phyloP scores from a whole-genome alignment of 2,888 invertebrate species.

The Diarsia rubi region DNA sequence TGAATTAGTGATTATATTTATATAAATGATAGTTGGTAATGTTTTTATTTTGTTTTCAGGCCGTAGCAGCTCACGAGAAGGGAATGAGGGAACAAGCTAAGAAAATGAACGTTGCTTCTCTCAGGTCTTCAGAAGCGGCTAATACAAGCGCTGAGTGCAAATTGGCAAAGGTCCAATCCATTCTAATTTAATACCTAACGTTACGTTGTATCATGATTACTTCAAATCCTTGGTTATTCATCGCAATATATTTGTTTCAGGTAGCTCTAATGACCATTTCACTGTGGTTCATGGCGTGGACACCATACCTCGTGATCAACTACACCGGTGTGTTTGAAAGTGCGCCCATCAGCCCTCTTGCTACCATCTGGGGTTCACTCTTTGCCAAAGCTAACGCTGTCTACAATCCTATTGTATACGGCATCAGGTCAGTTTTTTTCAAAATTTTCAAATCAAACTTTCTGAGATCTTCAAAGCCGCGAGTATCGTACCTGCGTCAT shows the following conservation, averaged over 20 bases:
- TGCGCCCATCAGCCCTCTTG: constrained; percentile 94
- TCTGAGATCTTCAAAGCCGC: neutral
- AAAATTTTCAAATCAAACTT: neutral
- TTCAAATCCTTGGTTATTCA: neutral
- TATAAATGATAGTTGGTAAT: neutral
- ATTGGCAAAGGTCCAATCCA: constrained; percentile 93
- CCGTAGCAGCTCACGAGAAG: constrained; percentile 96
- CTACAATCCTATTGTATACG: constrained; percentile 97
- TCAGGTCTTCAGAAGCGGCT: constrained; percentile 94
- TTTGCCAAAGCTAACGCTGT: constrained; percentile 98
- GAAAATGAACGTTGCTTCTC: constrained; percentile 97
- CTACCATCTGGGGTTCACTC: constrained; percentile 97
- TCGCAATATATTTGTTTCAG: constrained; percentile 76
- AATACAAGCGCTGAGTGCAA: constrained; percentile 96
- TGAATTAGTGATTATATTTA: neutral
- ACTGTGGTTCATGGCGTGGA: constrained; percentile 98
- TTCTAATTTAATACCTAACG: constrained; percentile 1
- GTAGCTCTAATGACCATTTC: constrained; percentile 97
- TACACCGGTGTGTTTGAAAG: constrained; percentile 95
- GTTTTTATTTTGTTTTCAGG: constrained; percentile 81
- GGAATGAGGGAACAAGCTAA: constrained; percentile 97
- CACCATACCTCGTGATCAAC: constrained; percentile 96
- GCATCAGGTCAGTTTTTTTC: constrained; percentile 93
- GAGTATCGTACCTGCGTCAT: neutral
- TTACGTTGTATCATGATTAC: neutral